Percentiles rank a stretch among this genome's conserved stretches.
phyloP scores from a whole-genome alignment of 1,140 invertebrate species.

The Brachionus paranguensis region DNA sequence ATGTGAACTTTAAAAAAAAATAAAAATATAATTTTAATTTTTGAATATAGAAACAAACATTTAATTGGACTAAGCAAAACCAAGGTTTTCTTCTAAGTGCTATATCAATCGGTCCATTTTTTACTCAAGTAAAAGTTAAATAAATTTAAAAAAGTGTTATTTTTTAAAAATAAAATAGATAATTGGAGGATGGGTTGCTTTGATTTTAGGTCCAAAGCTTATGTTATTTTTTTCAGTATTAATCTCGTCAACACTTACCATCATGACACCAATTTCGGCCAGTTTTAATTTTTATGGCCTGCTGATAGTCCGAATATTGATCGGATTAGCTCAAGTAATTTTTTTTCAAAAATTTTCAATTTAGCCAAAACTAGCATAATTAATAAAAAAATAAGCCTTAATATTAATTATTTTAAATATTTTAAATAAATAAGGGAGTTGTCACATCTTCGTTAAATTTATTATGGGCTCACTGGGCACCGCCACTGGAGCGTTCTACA shows the following conservation, averaged over 20 bases:
- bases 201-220: conserved; percentile 4
- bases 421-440: conserved; percentile 41
- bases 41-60: neutral
- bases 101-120: conserved; percentile 11
- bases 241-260: neutral
- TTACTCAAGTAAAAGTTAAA: conserved; percentile 11
- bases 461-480: conserved; percentile 50
- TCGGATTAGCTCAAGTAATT: conserved; percentile 13
- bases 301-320: neutral
- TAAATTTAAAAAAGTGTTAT: neutral
- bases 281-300: neutral
- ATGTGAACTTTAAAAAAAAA: neutral
- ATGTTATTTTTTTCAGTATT: neutral
- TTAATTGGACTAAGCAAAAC: neutral
- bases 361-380: too few species aligned
- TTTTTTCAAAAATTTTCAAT: neutral
- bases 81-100: conserved; percentile 12
- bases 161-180: neutral
- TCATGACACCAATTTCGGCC: neutral
- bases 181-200: conserved; percentile 17
- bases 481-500: conserved; percentile 46
- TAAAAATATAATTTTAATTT: neutral
- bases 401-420: neutral
- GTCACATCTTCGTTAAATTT: conserved; percentile 45
- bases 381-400: too few species aligned